Conservation (phyloP, 2,797 vertebrate species). For the Taenioides sp. region DNA sequence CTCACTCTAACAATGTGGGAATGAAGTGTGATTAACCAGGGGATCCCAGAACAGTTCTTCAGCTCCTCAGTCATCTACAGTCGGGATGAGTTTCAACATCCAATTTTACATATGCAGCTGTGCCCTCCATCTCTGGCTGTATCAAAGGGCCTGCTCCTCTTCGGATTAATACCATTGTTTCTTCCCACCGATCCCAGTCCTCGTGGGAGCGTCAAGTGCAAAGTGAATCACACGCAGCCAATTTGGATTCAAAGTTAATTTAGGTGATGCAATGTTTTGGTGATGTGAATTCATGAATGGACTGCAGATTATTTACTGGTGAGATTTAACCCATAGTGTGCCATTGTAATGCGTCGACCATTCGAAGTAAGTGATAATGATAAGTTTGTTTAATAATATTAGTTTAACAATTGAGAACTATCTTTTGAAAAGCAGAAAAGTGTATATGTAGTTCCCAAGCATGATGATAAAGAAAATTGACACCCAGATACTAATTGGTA, state of each 20-base stretch:
- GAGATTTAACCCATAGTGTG: constrained; percentile 46
- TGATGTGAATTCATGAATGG: constrained; percentile 50
- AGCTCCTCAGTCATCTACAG: constrained; percentile 53
- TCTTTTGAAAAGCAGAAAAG: no score
- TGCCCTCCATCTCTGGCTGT: constrained; percentile 55
- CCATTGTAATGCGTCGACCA: not conserved
- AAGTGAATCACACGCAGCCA: constrained; percentile 56
- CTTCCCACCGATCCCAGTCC: constrained; percentile 52
- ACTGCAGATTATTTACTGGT: constrained; percentile 39
- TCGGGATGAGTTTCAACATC: constrained; percentile 64
- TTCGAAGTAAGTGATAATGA: not conserved
- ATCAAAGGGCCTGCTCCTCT: constrained; percentile 63
- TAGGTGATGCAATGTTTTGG: constrained; percentile 62
- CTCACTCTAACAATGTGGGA: constrained; percentile 27
- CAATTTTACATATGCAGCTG: constrained; percentile 59
- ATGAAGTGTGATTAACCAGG: constrained; percentile 45
- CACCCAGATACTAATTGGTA: no score
- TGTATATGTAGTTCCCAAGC: no score
- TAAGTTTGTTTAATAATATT: no score
- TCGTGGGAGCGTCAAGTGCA: constrained; percentile 42
- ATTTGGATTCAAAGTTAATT: constrained; percentile 43
- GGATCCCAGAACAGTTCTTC: constrained; percentile 44
- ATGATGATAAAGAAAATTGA: no score
- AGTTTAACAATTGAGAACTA: no score
- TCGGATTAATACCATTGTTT: constrained; percentile 46